Base-by-base conservation (phyloP, 2,888 invertebrate species). In the Dryobota labecula region DNA sequence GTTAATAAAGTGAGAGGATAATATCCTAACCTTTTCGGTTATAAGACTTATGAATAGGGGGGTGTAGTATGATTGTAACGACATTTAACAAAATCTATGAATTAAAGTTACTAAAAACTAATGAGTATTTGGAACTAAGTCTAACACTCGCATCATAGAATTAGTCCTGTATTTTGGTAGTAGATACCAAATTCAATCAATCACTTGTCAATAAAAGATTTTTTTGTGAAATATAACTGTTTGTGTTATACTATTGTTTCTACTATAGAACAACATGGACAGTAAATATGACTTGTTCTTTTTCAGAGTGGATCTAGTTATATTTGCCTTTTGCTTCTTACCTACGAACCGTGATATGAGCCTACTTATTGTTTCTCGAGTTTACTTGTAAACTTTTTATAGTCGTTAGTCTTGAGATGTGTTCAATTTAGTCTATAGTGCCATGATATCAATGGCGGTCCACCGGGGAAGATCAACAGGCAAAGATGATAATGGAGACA, bases 361-460 rank as follows among this genome's bases (percentile, higher is more conserved):
- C 24, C 41, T 27, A 47, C 43, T 62, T 45, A 20, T 38, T 69
- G 20, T 45, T 53, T 51, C 57, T 47, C 47, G 27, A 51, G 36
- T 54, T 53, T 43, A 61, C 11, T 57, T 71, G 11, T 70, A 51
- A 33, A 73, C 66, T 63, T 70, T 47, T 57, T 33, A 61, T 67
- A 71, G 76, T 64, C 27, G 54, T 75, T 73, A 76, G 72, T 85
- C 68, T 84, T 86, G 73, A 78, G 73, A 80, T 80, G 74, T 84
- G 68, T 84, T 84, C 73, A 78, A 72, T 61, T 71, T 64, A 86
- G 65, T 58, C 7, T 80, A 64, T 76, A 38, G 65, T 71, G 84
- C 78, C 75, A 82, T 60, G 51, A 53, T n/a, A 24, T 58, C 49
- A 57, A 15, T 54, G 51, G 63, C 20, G 30, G 41, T 20, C 2